Base-by-base conservation (phyloP, 2,888 invertebrate species). In the Julus scanicus region DNA sequence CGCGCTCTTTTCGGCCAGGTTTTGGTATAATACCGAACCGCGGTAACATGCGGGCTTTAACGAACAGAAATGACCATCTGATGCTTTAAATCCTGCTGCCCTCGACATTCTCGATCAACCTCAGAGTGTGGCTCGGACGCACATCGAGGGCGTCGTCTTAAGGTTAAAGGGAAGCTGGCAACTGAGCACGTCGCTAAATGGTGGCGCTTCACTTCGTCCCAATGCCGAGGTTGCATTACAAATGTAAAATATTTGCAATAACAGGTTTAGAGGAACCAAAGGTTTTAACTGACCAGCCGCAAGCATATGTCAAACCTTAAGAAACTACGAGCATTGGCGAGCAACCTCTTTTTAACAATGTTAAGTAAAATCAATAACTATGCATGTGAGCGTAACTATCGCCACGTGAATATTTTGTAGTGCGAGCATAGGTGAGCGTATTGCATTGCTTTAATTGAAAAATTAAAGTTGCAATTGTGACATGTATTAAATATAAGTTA, bases 11-110 rank as follows among this genome's bases (percentile, higher is more conserved):
- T 80, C 37, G 80, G 80, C 80, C 80, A 37, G 37, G 80, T 37
- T 80, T 80, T 15, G 29, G 80, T 13, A 37, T 15, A 13, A 37
- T 37, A 80, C 80, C 37, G 37, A 13, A 80, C 80, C 37, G 80
- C 80, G 29, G 80, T 8, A 37, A 80, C n/a, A n/a, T 15, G 80
- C 63, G 20, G 20, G 20, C n/a, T 3, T 63, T 63, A 1, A 80
- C 37, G 37, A 11, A 2, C 80, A 15, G 80, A 80, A 80, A 80
- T 80, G 80, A 9, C 80, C 80, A 80, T 80, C 80, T 80, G 80
- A 80, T 80, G 80, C 80, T 80, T 80, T 80, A 80, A 80, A 80
- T 37, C 37, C 80, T 80, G 80, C 80, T 80, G 80, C 80, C 80
- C 63, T 29, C 37, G 80, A 37, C 80, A 80, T 29, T 80, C 80